phyloP scores from a whole-genome alignment of 2,113 vertebrate genomes.

The Semnornis frantzii region DNA sequence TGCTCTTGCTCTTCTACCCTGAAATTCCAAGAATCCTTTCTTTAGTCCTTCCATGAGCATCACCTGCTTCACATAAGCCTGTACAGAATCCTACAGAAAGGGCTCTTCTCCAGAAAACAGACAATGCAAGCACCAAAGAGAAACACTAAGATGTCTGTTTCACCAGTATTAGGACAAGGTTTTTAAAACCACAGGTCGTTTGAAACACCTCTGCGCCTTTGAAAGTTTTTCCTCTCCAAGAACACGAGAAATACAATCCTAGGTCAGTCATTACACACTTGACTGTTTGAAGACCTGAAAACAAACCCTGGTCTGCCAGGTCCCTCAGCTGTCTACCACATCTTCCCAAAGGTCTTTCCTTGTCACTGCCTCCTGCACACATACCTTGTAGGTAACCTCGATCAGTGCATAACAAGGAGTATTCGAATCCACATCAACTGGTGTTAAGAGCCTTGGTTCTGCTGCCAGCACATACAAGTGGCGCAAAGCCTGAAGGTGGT shows the following conservation, averaged over 20 bases:
- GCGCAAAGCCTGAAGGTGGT: constrained; percentile 95
- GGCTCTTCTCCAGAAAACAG: neutral
- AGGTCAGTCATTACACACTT: neutral
- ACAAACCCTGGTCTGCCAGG: neutral
- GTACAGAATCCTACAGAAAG: neutral
- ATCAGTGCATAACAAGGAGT: constrained; percentile 92
- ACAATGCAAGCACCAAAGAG: neutral
- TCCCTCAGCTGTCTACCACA: neutral
- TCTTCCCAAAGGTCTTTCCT: neutral
- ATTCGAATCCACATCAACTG: constrained; percentile 92
- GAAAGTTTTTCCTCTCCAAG: neutral
- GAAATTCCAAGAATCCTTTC: neutral
- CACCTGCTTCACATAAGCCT: rapidly evolving
- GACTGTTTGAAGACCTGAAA: neutral
- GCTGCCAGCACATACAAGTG: constrained; percentile 93
- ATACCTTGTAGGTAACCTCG: constrained; percentile 95
- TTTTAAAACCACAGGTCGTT: neutral
- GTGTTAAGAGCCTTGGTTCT: constrained; percentile 92
- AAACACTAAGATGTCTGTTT: neutral
- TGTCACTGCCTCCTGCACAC: neutral
- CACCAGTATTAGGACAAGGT: neutral
- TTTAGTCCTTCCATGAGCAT: neutral
- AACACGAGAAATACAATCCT: neutral
- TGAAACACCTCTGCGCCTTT: neutral
- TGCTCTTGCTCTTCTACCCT: neutral